Percentiles rank a stretch among this genome's conserved stretches.
Conservation (phyloP, 2,888 invertebrate genomes). For the Axea sp. region DNA sequence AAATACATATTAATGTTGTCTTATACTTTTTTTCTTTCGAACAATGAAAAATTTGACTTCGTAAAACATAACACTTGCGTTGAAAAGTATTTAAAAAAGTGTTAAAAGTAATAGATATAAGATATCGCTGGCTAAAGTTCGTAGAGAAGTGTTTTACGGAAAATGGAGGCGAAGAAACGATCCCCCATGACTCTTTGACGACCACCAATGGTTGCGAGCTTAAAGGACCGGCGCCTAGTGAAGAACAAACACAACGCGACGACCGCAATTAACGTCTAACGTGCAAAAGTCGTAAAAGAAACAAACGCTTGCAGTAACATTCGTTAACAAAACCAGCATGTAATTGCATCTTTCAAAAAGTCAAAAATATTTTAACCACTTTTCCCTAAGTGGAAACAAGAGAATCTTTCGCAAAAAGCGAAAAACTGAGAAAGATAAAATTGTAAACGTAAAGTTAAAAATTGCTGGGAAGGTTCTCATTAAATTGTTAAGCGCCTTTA, state of each 20-base stretch:
- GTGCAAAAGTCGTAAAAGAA: constrained; percentile 36
- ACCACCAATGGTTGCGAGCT: constrained; percentile 54
- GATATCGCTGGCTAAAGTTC: constrained; percentile 30
- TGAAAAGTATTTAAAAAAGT: constrained; percentile 24
- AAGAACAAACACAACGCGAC: constrained; percentile 53
- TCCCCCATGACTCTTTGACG: constrained; percentile 61
- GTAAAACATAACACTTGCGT: constrained; percentile 5
- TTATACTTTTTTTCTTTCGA: too few species aligned
- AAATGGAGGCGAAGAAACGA: constrained; percentile 61
- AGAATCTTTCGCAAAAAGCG: neutral
- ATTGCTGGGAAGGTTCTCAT: constrained; percentile 17
- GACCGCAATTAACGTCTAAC: constrained; percentile 52
- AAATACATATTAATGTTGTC: too few species aligned
- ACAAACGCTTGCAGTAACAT: constrained; percentile 43
- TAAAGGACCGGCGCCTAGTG: constrained; percentile 56
- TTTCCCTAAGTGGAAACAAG: constrained; percentile 9
- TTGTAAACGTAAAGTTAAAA: constrained; percentile 33
- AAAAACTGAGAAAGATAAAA: constrained; percentile 10
- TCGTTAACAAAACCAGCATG: constrained; percentile 33
- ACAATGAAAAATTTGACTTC: neutral
- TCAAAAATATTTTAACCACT: constrained; percentile 35
- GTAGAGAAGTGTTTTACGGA: constrained; percentile 35
- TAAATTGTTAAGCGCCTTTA: constrained; percentile 47
- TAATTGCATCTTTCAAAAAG: constrained; percentile 46
- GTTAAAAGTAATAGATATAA: constrained; percentile 35